A percentile compares a stretch with the other conserved stretches of the same genome.
Conservation (phyloP, 2,888 invertebrate species). For the Ochlodes sylvanus region DNA sequence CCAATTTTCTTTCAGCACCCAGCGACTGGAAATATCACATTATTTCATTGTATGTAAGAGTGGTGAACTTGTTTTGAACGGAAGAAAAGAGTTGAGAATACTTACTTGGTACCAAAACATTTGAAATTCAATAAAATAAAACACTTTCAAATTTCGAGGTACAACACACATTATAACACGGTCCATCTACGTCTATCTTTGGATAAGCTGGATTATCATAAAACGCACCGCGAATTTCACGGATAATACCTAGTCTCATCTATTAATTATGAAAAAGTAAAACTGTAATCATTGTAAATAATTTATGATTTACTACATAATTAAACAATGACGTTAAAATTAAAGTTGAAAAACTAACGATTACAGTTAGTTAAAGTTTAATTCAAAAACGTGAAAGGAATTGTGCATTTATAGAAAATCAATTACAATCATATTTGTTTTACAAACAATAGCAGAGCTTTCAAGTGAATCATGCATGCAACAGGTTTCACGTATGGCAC, state of each 20-base stretch:
- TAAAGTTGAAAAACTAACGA: no score
- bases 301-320: no score
- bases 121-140: not conserved
- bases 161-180: no score
- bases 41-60: not conserved
- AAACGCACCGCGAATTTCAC: constrained; percentile 3
- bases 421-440: not conserved
- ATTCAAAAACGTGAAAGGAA: no score
- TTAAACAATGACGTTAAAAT: no score
- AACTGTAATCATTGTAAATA: no score
- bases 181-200: no score
- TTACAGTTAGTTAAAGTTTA: no score
- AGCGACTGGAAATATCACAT: constrained; percentile 20
- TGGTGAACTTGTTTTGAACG: not conserved
- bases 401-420: no score
- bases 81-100: not conserved
- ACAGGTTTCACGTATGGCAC: constrained; percentile 28
- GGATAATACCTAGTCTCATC: not conserved
- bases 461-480: not conserved
- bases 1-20: constrained; percentile 12
- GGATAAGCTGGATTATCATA: not conserved
- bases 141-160: no score
- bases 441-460: not conserved
- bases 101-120: not conserved
- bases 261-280: no score